These are phyloP conservation scores for Idaea biselata DNA, from an alignment of 2,888 invertebrate genomes.

Conservation along the genomic window DNA sequence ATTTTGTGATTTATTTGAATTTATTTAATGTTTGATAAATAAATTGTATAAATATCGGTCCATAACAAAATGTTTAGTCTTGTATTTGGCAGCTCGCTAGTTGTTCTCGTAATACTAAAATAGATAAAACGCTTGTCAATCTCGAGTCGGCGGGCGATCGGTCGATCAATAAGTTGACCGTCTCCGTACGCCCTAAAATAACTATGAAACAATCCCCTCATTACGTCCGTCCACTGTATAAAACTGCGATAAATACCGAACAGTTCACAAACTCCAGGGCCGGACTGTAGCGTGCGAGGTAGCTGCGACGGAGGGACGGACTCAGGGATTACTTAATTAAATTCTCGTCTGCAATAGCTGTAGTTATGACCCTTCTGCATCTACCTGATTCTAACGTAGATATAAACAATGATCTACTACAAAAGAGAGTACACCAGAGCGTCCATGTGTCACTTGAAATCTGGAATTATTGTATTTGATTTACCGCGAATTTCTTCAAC, in stretches of 20 bases:
- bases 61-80: too few relatives aligned
- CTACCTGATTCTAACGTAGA: not conserved
- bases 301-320: slow-evolving; percentile 21
- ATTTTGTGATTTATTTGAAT: too few relatives aligned
- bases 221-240: slow-evolving; percentile 48
- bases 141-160: too few relatives aligned
- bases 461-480: too few relatives aligned
- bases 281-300: slow-evolving; percentile 40
- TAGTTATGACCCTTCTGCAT: slow-evolving; percentile 13
- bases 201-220: slow-evolving; percentile 28
- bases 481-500: too few relatives aligned
- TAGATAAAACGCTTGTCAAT: not conserved
- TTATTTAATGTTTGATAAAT: too few relatives aligned
- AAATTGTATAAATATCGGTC: too few relatives aligned
- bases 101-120: too few relatives aligned
- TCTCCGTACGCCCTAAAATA: slow-evolving; percentile 8
- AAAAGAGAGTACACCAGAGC: too few relatives aligned
- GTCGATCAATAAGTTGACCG: not conserved
- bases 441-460: too few relatives aligned
- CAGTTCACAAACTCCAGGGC: slow-evolving; percentile 42
- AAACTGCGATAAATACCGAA: slow-evolving; percentile 58
- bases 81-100: too few relatives aligned
- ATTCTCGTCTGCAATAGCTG: slow-evolving; percentile 17
- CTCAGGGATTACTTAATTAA: slow-evolving; percentile 19
- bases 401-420: not conserved